Evolutionary conservation across 2,797 vertebrate species (phyloP).

Genomic region (Menidia menidia): DNA sequence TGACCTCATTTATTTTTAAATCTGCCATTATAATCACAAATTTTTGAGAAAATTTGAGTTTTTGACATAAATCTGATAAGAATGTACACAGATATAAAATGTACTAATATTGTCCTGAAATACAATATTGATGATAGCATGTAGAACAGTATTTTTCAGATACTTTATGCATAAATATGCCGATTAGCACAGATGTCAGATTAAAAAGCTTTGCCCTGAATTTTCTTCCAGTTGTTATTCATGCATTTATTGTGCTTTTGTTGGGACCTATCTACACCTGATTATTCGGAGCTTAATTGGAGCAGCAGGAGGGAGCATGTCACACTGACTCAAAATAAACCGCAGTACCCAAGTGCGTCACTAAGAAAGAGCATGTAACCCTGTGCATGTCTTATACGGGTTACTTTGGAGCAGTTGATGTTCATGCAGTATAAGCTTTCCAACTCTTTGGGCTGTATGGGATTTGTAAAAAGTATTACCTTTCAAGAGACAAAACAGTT

Average conservation of each 20-base stretch:
- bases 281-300: neutral
- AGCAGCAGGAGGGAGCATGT: neutral
- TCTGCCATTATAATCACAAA: neutral
- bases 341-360: neutral
- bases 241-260: neutral
- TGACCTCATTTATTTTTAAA: neutral
- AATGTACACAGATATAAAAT: neutral
- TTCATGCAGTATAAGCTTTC: neutral
- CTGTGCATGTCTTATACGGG: neutral
- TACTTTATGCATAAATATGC: neutral
- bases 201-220: neutral
- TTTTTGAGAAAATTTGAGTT: neutral
- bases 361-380: conserved; percentile 4
- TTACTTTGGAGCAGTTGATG: neutral
- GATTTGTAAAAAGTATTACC: neutral
- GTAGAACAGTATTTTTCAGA: neutral
- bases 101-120: neutral
- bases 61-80: neutral
- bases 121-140: neutral
- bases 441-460: neutral
- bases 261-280: neutral
- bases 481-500: neutral
- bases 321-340: neutral
- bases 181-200: neutral
- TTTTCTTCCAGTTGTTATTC: neutral